Evolutionary conservation across 2,797 vertebrate genomes (phyloP).

Genomic region (Bovichtus variegatus): DNA sequence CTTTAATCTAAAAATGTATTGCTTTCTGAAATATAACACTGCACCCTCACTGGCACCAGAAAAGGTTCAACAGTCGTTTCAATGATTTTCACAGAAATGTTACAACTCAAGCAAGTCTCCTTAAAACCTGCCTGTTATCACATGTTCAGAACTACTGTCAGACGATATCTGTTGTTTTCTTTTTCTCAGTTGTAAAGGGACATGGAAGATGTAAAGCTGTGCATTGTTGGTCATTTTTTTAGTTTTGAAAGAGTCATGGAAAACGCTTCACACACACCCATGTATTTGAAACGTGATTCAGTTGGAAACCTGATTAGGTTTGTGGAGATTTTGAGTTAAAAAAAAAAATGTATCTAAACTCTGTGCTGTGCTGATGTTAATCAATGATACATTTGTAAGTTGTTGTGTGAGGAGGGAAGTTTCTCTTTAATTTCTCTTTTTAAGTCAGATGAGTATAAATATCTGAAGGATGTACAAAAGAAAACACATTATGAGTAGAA

Average conservation of each 20-base stretch:
- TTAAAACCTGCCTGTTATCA: constrained; percentile 47
- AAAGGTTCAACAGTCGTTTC: constrained; percentile 37
- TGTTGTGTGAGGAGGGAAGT: constrained; percentile 15
- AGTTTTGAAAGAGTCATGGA: constrained; percentile 13
- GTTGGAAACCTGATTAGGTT: constrained; percentile 24
- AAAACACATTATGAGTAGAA: constrained; percentile 25
- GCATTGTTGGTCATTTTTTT: constrained; percentile 35
- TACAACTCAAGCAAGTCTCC: constrained; percentile 38
- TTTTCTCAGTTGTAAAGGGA: constrained; percentile 40
- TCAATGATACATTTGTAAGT: constrained; percentile 34
- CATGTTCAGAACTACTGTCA: constrained; percentile 25
- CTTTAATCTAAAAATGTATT: constrained; percentile 20
- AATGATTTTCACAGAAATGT: constrained; percentile 30
- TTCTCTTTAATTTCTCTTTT: constrained; percentile 36
- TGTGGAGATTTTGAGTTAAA: constrained; percentile 50
- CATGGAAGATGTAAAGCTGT: constrained; percentile 24
- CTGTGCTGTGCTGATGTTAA: constrained; percentile 64
- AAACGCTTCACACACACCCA: background rate
- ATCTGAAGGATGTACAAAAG: constrained; percentile 56
- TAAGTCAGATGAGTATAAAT: constrained; percentile 25
- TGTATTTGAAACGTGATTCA: constrained; percentile 17
- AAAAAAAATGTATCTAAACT: constrained; percentile 56
- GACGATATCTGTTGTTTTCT: constrained; percentile 18
- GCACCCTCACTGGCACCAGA: constrained; percentile 38
- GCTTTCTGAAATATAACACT: constrained; percentile 31